Percentiles rank a stretch among this genome's conserved stretches.
phyloP scores from a whole-genome alignment of 2,113 vertebrate genomes.

The Indicator maculatus region DNA sequence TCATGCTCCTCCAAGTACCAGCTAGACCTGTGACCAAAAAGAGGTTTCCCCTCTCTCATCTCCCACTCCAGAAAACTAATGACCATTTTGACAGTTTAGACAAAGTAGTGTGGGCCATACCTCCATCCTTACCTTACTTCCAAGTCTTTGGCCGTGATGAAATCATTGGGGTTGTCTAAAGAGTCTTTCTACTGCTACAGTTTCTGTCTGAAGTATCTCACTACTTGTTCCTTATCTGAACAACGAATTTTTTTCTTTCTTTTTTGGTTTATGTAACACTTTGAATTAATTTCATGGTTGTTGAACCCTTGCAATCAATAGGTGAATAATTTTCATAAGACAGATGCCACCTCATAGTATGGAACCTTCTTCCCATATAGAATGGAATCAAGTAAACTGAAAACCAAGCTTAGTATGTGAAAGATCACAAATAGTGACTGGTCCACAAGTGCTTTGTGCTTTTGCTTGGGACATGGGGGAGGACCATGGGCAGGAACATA shows the following conservation, averaged over 20 bases:
- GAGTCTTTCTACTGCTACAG: background rate
- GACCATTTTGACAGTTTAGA: background rate
- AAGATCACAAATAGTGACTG: background rate
- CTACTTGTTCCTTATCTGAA: background rate
- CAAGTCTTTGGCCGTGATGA: background rate
- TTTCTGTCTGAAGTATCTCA: background rate
- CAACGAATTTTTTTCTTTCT: background rate
- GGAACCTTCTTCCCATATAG: background rate
- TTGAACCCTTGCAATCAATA: background rate
- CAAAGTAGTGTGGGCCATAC: fast-evolving
- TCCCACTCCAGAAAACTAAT: background rate
- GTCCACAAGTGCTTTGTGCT: background rate
- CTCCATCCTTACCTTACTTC: background rate
- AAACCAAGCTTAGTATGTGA: background rate
- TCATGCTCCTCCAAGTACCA: fast-evolving
- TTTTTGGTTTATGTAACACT: background rate
- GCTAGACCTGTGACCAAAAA: background rate
- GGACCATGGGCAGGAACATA: background rate
- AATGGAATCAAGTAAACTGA: background rate
- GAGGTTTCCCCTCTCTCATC: background rate
- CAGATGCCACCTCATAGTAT: background rate
- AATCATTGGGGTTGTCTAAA: background rate
- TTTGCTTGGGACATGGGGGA: background rate
- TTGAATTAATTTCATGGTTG: background rate
- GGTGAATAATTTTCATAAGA: background rate